Evolutionary conservation across 2,113 vertebrate species (phyloP), one percentile per base, ranked within the genome.

Genomic region (Gavia stellata): DNA sequence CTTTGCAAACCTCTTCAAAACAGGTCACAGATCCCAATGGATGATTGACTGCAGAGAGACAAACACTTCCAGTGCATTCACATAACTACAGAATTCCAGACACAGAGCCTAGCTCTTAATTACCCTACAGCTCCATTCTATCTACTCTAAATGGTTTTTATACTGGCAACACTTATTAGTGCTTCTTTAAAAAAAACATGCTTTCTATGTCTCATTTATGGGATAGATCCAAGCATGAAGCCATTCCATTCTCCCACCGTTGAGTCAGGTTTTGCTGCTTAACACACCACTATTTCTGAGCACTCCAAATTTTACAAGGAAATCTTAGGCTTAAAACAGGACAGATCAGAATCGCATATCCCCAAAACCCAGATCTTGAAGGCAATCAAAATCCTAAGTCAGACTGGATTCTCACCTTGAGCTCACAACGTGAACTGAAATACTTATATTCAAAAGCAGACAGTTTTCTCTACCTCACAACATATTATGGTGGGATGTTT

Each of bases 401-500:
- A 88, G 55, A 38, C 25, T 40, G n/a, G 55, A 86, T 59, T 88
- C 42, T 74, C 23, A 53, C 47, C 53, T 70, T 6, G 1, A 78
- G 67, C 42, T 88, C 67, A 74, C 28, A 42, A 10, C 10, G 7
- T 38, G 36, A 88, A 49, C 7, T 3, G 8, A 86, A 92, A 66
- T 59, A 61, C 31, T 47, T 38, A 2, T 1, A 59, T 8, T 50
- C 58, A 53, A 86, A 68, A 88, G 45, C 45, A 92, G 58, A 36
- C 7, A 3, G 24, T 45, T 86, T 86, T 65, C 56, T 82, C 58
- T 61, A 68, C 25, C 50, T 74, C 42, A 28, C 19, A 53, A 42
- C 7, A 3, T 21, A 24, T 10, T 53, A n/a, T 1, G 4, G n/a
- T 33, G 50, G 45, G 25, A 81, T 1, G 0, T 53, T 62, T 24